Evolutionary conservation across 2,113 vertebrate species (phyloP), one percentile per base, ranked within the genome.

Genomic region (Pleuronectes platessa): DNA sequence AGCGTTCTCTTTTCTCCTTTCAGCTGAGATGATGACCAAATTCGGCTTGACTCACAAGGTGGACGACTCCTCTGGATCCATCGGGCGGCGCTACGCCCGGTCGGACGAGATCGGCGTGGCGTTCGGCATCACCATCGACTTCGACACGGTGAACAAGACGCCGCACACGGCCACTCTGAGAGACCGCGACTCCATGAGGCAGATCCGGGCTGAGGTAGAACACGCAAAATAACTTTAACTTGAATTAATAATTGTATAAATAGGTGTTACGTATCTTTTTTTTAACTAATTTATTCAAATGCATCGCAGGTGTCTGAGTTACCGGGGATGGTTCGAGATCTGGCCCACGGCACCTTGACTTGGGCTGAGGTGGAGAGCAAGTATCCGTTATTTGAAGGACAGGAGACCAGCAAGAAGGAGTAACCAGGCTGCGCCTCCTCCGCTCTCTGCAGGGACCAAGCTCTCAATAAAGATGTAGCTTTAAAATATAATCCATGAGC

Each of bases 91-190:
- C 71, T 98, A 98, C 0, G 96, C 97, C 73, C 91, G 96, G 78
- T 98, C 97, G 0, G 97, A 98, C 0, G 97, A 99, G 94, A 94
- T 99, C 0, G 97, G 97, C 0, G 96, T 98, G 71, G 96, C 97
- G 4, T 99, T 99, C 0, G 97, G 97, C 31, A 97, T 99, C 93
- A 99, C 97, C 3, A 96, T 98, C 0, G 97, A 98, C 92, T 98
- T 98, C 0, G 97, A 99, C 88, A 98, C 97, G 0, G 96, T 97
- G 45, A 98, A 99, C 89, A 95, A 95, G 90, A 95, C 76, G 0
- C 97, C 97, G 0, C 97, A 98, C 93, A 97, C 96, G 0, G 97
- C 97, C 59, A 98, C 97, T 0, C 93, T 99, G 88, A 92, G 96
- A 68, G 96, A 99, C 91, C 94, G 97, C 0, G 97, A 98, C 91